These are phyloP conservation scores for Berghia stephanieae DNA, from an alignment of 1,140 invertebrate species.

Conservation along the genomic window DNA sequence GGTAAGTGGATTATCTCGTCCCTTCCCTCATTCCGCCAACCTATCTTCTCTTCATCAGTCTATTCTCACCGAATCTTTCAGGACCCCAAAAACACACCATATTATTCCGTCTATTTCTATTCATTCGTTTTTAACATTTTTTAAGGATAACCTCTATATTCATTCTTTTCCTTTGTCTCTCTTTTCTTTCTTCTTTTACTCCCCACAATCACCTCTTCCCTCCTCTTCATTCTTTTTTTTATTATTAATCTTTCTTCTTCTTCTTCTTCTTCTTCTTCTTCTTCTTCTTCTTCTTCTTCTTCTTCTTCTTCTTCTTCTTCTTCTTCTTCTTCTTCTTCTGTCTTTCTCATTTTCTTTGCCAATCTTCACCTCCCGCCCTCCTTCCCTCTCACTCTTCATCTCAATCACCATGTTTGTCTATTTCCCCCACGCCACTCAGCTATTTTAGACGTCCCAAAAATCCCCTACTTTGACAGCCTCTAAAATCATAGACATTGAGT, in stretches of 20 bases:
- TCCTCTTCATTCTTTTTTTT: too few species aligned
- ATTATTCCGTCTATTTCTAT: not conserved
- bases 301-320: not conserved
- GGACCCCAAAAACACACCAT: not conserved
- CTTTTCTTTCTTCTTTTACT: constrained; percentile 9
- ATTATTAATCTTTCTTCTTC: not conserved
- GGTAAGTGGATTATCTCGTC: too few species aligned
- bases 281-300: not conserved
- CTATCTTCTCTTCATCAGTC: too few species aligned
- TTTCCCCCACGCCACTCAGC: too few species aligned
- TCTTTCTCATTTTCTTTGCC: not conserved
- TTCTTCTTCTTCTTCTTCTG: not conserved
- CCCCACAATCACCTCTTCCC: too few species aligned
- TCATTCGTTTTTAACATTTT: too few species aligned
- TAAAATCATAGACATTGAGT: too few species aligned
- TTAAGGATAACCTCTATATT: not conserved
- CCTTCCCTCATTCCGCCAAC: not conserved
- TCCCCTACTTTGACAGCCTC: too few species aligned
- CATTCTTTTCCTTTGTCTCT: too few species aligned
- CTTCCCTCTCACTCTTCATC: not conserved
- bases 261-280: not conserved
- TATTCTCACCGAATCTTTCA: not conserved
- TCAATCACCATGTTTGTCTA: not conserved
- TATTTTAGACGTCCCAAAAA: too few species aligned
- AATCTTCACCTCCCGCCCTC: not conserved